Conservation (phyloP, 2,113 vertebrate species). For the Erythrocercus mccallii region DNA sequence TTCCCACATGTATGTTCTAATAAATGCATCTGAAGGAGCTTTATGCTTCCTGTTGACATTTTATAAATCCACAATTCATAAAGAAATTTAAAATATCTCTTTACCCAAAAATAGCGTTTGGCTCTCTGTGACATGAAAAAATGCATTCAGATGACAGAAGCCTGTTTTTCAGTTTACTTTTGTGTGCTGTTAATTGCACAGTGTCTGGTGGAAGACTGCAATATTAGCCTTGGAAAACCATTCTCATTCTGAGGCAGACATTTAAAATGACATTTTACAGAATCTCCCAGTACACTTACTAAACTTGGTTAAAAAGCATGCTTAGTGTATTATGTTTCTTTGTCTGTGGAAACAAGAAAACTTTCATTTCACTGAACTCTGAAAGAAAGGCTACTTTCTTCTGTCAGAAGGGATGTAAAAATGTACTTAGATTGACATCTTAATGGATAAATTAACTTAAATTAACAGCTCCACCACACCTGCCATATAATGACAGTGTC, state of each 20-base stretch:
- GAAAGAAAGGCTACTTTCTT: constrained; percentile 17
- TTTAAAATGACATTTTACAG: constrained; percentile 45
- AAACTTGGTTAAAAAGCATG: background rate
- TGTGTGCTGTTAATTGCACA: background rate
- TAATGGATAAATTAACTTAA: constrained; percentile 21
- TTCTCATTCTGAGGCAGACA: background rate
- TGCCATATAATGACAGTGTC: background rate
- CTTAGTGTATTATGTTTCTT: background rate
- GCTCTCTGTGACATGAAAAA: background rate
- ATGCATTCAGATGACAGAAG: background rate
- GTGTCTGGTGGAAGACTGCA: background rate
- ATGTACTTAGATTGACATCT: constrained; percentile 5
- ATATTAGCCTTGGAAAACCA: background rate
- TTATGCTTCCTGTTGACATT: background rate
- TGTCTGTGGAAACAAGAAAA: background rate
- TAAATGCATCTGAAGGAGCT: background rate
- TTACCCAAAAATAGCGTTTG: background rate
- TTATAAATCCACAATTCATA: background rate
- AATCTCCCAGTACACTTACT: background rate
- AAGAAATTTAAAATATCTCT: background rate
- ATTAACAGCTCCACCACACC: constrained; percentile 19
- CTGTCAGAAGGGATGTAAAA: constrained; percentile 2
- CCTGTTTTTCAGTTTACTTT: background rate
- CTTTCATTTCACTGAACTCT: constrained; percentile 7
- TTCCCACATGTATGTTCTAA: background rate